Base-by-base conservation (phyloP, 2,113 vertebrate species). In the Atherinomorus stipes region DNA sequence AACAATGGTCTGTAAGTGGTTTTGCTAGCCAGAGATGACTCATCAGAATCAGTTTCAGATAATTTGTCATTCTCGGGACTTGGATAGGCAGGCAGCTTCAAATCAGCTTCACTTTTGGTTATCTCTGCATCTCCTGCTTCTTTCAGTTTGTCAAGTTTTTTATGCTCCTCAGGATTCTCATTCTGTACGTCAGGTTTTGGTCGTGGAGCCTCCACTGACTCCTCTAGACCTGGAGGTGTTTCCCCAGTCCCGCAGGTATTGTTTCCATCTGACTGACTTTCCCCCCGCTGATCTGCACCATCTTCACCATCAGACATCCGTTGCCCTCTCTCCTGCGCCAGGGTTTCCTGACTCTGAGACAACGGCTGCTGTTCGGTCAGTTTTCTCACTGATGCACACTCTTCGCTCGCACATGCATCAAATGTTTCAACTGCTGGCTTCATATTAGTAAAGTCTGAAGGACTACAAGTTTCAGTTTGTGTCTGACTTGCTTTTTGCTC, bases 1-100 rank as follows among this genome's bases (percentile, higher is more conserved):
- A 94, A 94, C 66, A 90, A 79, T 45, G 91, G 89, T 76, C 85
- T 93, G 90, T 70, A 88, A 72, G 69, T 91, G 83, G 50, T 81
- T 38, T 83, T 93, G 92, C 88, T 84, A 84, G 82, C 84, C 85
- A 82, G 81, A 88, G 92, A 85, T 38, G 15, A 90, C 75, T 88
- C 85, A 78, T 83, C 85, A 76, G 47, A 31, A 21, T 52, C 60
- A 2, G 19, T 18, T 19, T 60, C 37, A 26, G 58, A 19, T 4
- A 42, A 64, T 22, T 47, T 8, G n/a, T 44, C 23, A 8, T 57
- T 63, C 13, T 72, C 31, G 4, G 45, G 22, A 64, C 40, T 44
- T 28, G 19, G 44, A 51, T 12, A 1, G 22, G 13, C 42, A 47
- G 62, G 45, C 7, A 1, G 51, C 38, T 71, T 70, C 4, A 23